A percentile compares a stretch with the other conserved stretches of the same genome.
Conservation (phyloP, 1,140 invertebrate species). For the Neodiprion virginianus region DNA sequence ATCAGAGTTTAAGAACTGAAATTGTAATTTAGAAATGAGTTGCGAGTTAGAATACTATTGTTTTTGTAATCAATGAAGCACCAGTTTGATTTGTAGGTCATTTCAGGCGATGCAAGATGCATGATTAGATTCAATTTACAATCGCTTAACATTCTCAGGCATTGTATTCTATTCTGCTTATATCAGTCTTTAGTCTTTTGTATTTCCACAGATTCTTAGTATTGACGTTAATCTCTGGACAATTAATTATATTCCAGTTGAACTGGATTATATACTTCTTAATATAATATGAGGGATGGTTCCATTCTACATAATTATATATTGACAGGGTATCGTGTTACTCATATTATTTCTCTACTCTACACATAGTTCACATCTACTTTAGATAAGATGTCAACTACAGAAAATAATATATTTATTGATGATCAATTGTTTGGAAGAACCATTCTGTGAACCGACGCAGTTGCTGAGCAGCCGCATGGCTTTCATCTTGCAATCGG, state of each 20-base stretch:
- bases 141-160: neutral
- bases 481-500: slow-evolving; percentile 86
- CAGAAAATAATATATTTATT: slow-evolving; percentile 48
- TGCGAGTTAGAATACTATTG: neutral
- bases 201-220: neutral
- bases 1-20: neutral
- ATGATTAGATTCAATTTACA: neutral
- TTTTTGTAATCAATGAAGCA: neutral
- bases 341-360: neutral
- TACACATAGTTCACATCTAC: neutral
- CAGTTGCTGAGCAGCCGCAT: slow-evolving; percentile 86
- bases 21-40: neutral
- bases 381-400: neutral
- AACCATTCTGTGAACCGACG: slow-evolving; percentile 94
- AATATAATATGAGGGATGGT: neutral
- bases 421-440: slow-evolving; percentile 85
- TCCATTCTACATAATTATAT: slow-evolving; percentile 1
- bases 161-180: neutral
- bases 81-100: neutral
- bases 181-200: neutral
- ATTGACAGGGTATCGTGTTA: neutral
- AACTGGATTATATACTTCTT: neutral
- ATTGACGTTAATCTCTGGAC: neutral
- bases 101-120: neutral
- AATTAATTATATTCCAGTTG: neutral